A percentile compares a stretch with the other conserved stretches of the same genome.
Conservation (phyloP, 2,797 vertebrate species). For the Mustela erminea region DNA sequence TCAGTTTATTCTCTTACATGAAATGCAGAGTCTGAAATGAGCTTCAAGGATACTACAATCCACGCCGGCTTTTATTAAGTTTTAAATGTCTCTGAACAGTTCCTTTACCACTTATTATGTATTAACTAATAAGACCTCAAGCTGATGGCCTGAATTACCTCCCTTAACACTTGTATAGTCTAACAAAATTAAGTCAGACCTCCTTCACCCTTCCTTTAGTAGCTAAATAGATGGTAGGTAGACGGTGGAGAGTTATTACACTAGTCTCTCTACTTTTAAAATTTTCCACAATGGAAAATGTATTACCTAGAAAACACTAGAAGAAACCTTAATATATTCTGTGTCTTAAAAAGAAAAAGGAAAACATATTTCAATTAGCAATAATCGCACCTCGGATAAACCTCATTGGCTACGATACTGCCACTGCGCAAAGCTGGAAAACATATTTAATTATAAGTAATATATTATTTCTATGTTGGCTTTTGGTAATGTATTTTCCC, state of each 20-base stretch:
- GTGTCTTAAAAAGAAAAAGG: neutral
- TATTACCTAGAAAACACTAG: neutral
- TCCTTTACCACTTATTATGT: neutral
- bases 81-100: neutral
- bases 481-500: constrained; percentile 4
- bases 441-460: neutral
- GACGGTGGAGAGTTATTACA: neutral
- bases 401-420: no score
- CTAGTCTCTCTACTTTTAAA: constrained; percentile 13
- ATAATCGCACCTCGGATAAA: no score
- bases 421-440: no score
- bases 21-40: constrained; percentile 14
- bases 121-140: neutral
- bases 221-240: neutral
- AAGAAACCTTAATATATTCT: constrained; percentile 14
- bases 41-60: neutral
- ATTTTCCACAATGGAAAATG: neutral
- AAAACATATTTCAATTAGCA: no score
- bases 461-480: neutral
- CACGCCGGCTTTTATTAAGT: neutral
- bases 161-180: neutral
- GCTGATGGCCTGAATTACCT: neutral
- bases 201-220: neutral
- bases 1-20: neutral
- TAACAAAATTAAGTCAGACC: constrained; percentile 11